Conservation (phyloP, 2,797 vertebrate genomes). For the Sebastes umbrosus region DNA sequence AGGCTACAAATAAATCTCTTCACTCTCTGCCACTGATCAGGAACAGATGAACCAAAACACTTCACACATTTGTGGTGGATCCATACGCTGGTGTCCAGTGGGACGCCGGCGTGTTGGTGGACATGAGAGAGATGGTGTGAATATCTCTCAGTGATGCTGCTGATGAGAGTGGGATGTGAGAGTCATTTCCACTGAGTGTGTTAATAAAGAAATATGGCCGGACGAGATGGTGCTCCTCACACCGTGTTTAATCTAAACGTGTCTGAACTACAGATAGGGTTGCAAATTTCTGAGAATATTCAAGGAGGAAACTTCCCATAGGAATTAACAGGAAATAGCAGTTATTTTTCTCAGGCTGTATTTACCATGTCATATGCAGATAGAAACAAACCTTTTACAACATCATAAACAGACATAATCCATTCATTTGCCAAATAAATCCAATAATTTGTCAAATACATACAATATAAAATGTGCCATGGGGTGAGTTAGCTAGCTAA, state of each 20-base stretch:
- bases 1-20: background rate
- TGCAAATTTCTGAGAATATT: background rate
- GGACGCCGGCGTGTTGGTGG: background rate
- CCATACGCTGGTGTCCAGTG: background rate
- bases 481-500: no score
- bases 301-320: background rate
- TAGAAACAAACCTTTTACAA: no score
- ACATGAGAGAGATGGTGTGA: constrained; percentile 18
- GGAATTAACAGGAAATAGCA: no score
- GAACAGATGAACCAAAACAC: background rate
- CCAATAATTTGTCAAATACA: background rate
- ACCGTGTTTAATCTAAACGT: background rate
- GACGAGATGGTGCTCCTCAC: constrained; percentile 9
- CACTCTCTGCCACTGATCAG: background rate
- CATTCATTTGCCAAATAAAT: background rate
- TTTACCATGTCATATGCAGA: no score
- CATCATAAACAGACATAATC: no score
- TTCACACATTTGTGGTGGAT: background rate
- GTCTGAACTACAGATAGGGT: background rate
- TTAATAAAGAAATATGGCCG: constrained; percentile 54
- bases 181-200: constrained; percentile 42
- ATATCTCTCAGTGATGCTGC: background rate
- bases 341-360: no score
- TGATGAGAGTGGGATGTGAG: constrained; percentile 57
- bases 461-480: no score